These are phyloP conservation scores for Halcyon leucocephala DNA, from an alignment of 2,797 vertebrate genomes.

Conservation along the genomic window DNA sequence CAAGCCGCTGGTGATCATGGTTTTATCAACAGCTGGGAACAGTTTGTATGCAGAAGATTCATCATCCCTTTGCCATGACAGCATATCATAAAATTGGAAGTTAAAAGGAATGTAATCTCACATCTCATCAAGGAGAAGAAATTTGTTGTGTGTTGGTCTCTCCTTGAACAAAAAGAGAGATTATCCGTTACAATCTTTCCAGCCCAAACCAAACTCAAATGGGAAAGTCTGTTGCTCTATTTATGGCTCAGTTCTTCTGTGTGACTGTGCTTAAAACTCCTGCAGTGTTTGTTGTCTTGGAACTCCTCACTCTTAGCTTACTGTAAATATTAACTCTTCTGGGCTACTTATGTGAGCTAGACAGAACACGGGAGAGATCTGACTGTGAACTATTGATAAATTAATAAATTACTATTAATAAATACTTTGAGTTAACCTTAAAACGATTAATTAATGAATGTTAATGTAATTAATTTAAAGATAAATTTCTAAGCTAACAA, in stretches of 20 bases:
- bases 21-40: slow-evolving; percentile 59
- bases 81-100: not conserved
- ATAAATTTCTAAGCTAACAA: not conserved
- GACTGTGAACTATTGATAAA: not conserved
- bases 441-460: not conserved
- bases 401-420: not conserved
- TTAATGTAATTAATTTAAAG: not conserved
- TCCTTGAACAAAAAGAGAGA: not conserved
- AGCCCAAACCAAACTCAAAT: not conserved
- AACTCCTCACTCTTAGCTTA: not conserved
- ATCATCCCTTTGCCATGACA: slow-evolving; percentile 22
- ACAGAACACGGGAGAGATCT: not conserved
- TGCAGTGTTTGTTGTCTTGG: not conserved
- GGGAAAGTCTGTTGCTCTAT: not conserved
- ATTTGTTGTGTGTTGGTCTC: slow-evolving; percentile 17
- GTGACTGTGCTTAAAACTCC: not conserved
- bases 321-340: not conserved
- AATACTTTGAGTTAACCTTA: not conserved
- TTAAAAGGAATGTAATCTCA: slow-evolving; percentile 60
- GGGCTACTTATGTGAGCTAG: not conserved
- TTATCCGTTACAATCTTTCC: not conserved
- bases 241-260: slow-evolving; percentile 12
- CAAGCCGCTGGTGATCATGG: not conserved
- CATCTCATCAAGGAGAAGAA: slow-evolving; percentile 40
- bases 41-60: slow-evolving; percentile 22